Evolutionary conservation across 1,140 invertebrate genomes (phyloP), one percentile per base, ranked within the genome.

Genomic region (Drosophila quadrilineata): DNA sequence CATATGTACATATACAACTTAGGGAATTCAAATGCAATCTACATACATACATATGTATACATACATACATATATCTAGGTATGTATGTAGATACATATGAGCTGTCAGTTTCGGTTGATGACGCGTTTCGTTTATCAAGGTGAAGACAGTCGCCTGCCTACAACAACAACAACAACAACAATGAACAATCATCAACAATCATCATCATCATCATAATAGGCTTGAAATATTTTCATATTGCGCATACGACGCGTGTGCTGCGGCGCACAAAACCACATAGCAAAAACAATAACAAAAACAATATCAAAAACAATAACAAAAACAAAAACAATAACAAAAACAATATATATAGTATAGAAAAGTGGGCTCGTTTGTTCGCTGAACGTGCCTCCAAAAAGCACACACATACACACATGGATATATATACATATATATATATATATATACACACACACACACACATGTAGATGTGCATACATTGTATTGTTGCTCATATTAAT

Each of bases 341-440:
- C 10, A 10, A 29, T 45, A 12, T 17, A 54, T 50, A n/a, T 8
- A n/a, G 14, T 59, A 65, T 48, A 17, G 17, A 52, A 74, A 71
- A 68, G 71, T 68, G 74, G 74, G 73, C 68, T 31, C 62, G 74
- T 59, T 77, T n/a, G n/a, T n/a, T n/a, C n/a, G 72, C 45, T 48
- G 74, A 77, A 73, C 74, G 74, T 19, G 74, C 74, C 74, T 79
- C 74, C 74, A 77, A 77, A 69, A 71, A 14, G 31, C 35, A 35
- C 17, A 46, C 64, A 40, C 12, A 8, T 12, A 57, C 10, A 16
- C 1, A 12, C 31, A 38, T 6, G 10, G 6, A 19, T 19, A 38
- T 2, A 38, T 10, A 38, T 6, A 14, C 8, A 17, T 26, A 68
- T 9, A 33, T 38, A 26, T 9, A 50, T 52, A 33, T 36, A 50